Conservation (phyloP, 2,797 vertebrate species). For the Coccyzus lansbergi region DNA sequence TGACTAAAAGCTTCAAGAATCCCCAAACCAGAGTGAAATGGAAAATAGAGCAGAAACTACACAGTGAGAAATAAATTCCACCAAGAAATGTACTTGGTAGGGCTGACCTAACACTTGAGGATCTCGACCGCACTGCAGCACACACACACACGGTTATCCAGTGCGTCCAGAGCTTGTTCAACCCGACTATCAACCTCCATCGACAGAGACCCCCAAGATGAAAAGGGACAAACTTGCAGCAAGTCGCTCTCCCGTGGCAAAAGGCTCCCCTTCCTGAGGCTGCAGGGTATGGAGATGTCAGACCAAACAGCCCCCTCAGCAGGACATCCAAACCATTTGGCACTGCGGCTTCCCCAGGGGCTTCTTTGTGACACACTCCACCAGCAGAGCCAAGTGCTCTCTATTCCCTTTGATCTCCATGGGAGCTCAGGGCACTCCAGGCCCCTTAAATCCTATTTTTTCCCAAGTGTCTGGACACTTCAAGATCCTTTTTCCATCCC, state of each 20-base stretch:
- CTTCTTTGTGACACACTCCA: rapidly evolving
- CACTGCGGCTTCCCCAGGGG: background rate
- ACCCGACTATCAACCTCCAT: background rate
- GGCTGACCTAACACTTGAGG: background rate
- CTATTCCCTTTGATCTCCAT: background rate
- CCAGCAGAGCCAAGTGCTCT: background rate
- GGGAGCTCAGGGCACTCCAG: background rate
- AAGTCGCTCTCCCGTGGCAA: background rate
- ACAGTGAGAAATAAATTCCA: background rate
- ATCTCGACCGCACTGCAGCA: background rate
- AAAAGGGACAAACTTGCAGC: background rate
- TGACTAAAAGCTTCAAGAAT: background rate
- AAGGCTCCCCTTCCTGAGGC: background rate
- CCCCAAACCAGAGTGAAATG: background rate
- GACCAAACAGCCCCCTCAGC: background rate
- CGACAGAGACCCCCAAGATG: background rate
- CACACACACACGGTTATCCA: background rate
- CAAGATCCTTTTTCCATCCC: background rate
- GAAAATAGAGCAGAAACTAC: background rate
- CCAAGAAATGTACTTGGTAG: background rate
- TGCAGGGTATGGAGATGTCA: background rate
- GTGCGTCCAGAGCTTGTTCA: background rate
- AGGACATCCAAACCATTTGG: background rate
- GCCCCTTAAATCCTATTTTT: background rate
- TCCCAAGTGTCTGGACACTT: background rate